Conservation (phyloP, 2,113 vertebrate species). For the Labeo catla region DNA sequence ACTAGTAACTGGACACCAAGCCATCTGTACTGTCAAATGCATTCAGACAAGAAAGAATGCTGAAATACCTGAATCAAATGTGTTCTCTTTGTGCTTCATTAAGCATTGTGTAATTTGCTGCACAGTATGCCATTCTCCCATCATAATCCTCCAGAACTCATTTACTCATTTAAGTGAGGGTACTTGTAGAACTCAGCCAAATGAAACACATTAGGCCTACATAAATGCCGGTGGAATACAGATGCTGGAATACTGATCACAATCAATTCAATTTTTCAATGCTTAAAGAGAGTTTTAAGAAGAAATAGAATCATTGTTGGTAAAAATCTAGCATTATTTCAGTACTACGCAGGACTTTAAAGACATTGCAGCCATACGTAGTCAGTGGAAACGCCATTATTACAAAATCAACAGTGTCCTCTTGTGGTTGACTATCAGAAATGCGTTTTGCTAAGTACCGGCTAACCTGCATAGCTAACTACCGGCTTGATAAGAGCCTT, state of each 20-base stretch:
- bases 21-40: not conserved
- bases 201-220: not conserved
- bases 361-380: too few relatives aligned
- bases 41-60: slow-evolving; percentile 30
- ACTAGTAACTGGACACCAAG: slow-evolving; percentile 17
- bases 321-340: not conserved
- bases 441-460: too few relatives aligned
- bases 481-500: not conserved
- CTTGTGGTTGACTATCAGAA: not conserved
- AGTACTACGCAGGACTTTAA: not conserved
- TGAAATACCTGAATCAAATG: slow-evolving; percentile 21
- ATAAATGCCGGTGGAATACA: not conserved
- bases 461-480: too few relatives aligned
- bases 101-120: not conserved
- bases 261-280: too few relatives aligned
- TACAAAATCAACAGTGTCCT: slow-evolving; percentile 14
- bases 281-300: not conserved
- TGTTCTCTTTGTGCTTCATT: not conserved
- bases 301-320: not conserved
- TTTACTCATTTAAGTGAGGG: not conserved
- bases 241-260: too few relatives aligned
- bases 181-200: not conserved
- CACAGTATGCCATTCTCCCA: not conserved
- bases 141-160: not conserved
- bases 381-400: not conserved